These are phyloP conservation scores for Umimayanthus chanpuru DNA, from an alignment of 92 coral and sea anemone genomes.

Conservation along the genomic window DNA sequence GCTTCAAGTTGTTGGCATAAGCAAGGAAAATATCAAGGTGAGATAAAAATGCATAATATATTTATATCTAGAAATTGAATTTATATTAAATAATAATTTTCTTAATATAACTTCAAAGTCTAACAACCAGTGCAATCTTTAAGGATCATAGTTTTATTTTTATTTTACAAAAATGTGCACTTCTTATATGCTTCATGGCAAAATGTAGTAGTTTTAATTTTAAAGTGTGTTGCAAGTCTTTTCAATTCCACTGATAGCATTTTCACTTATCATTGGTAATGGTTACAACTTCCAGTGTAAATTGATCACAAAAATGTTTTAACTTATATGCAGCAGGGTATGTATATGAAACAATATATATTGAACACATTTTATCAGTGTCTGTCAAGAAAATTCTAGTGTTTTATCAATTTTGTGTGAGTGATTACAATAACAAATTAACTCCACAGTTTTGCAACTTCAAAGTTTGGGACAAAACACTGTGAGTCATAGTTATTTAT, in stretches of 20 bases:
- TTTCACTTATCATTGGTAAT: neutral
- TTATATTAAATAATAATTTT: neutral
- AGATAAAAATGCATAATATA: neutral
- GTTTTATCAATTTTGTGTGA: neutral
- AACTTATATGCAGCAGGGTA: neutral
- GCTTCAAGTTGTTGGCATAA: slow-evolving; percentile 90
- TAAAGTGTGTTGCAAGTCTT: no score
- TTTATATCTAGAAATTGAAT: neutral
- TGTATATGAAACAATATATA: neutral
- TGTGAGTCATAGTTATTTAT: neutral
- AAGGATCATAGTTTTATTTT: neutral
- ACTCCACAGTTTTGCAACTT: neutral
- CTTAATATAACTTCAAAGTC: neutral
- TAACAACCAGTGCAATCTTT: neutral
- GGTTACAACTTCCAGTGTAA: no score
- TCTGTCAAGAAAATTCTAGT: neutral
- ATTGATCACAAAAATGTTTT: neutral
- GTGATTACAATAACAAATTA: neutral
- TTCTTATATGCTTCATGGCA: neutral
- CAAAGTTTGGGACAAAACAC: neutral
- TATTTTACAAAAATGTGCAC: no score
- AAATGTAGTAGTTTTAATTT: no score
- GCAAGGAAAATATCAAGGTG: slow-evolving; percentile 80
- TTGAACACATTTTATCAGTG: neutral
- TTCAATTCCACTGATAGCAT: neutral